phyloP scores from a whole-genome alignment of 2,888 invertebrate species.

The Platycheirus rosarum region DNA sequence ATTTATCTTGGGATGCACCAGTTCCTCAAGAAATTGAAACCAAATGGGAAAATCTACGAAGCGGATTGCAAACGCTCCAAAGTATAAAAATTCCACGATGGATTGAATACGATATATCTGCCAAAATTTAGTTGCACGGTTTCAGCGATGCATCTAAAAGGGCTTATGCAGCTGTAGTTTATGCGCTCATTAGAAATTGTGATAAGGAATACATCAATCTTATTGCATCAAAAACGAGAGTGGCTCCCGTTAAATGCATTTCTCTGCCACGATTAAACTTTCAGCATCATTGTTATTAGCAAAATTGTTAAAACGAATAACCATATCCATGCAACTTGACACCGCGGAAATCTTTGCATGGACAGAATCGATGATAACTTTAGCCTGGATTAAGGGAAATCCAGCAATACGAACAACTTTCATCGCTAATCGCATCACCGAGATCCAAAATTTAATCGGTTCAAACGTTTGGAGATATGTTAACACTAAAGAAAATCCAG shows the following conservation, averaged over 20 bases:
- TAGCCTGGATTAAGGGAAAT: slow-evolving; percentile 38
- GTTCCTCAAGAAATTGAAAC: slow-evolving; percentile 26
- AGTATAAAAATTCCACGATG: slow-evolving; percentile 46
- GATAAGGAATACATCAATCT: slow-evolving; percentile 30
- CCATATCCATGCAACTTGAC: not conserved
- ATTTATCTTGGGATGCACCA: slow-evolving; percentile 18
- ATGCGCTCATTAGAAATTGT: slow-evolving; percentile 23
- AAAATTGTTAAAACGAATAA: not conserved
- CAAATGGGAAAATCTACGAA: slow-evolving; percentile 10
- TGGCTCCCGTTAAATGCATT: slow-evolving; percentile 9
- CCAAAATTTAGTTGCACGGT: slow-evolving; percentile 39
- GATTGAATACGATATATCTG: slow-evolving; percentile 24
- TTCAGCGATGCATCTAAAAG: slow-evolving; percentile 56
- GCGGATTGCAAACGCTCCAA: not conserved
- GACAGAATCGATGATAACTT: not conserved
- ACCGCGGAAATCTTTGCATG: not conserved
- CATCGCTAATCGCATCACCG: slow-evolving; percentile 39
- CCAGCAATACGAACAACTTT: too few relatives aligned
- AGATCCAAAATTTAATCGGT: slow-evolving; percentile 31
- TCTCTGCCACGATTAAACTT: not conserved
- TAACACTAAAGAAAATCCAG: slow-evolving; percentile 34
- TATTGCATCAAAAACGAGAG: slow-evolving; percentile 58
- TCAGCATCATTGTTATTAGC: slow-evolving; percentile 1
- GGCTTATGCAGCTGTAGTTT: slow-evolving; percentile 57
- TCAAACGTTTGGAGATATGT: slow-evolving; percentile 24